phyloP scores from a whole-genome alignment of 2,888 invertebrate species.

The Baccha elongata region DNA sequence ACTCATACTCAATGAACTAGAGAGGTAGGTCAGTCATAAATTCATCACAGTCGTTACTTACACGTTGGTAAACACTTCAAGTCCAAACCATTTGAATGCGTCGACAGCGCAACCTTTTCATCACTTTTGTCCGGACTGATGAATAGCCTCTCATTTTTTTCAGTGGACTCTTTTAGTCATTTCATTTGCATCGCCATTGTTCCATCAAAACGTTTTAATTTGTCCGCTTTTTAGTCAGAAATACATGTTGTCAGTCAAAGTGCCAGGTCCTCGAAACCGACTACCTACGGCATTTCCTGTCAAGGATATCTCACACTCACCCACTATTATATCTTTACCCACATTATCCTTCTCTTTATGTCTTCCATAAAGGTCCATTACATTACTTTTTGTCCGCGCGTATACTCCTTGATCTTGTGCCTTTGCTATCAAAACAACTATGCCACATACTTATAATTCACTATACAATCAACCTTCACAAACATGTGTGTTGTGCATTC shows the following conservation, averaged over 20 bases:
- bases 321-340: slow-evolving; percentile 55
- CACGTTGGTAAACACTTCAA: slow-evolving; percentile 22
- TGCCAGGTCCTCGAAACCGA: not conserved
- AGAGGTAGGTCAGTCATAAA: slow-evolving; percentile 60
- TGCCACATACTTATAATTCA: slow-evolving; percentile 34
- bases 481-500: slow-evolving; percentile 19
- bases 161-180: slow-evolving; percentile 4
- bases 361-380: slow-evolving; percentile 27
- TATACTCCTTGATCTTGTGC: slow-evolving; percentile 59
- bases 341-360: slow-evolving; percentile 36
- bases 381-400: slow-evolving; percentile 16
- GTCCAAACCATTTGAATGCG: slow-evolving; percentile 24
- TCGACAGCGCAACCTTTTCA: slow-evolving; percentile 31
- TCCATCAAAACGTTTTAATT: slow-evolving; percentile 35
- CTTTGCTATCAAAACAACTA: slow-evolving; percentile 31
- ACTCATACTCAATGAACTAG: slow-evolving; percentile 27
- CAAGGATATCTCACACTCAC: slow-evolving; percentile 58
- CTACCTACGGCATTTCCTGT: slow-evolving; percentile 41
- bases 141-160: slow-evolving; percentile 1
- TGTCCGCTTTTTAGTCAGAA: slow-evolving; percentile 16
- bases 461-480: slow-evolving; percentile 23
- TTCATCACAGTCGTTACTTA: slow-evolving; percentile 19
- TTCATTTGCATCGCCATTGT: slow-evolving; percentile 40
- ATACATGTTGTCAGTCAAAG: slow-evolving; percentile 36
- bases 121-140: slow-evolving; percentile 10